Base-by-base conservation (phyloP, 2,888 invertebrate genomes). In the Maniola hyperantus region DNA sequence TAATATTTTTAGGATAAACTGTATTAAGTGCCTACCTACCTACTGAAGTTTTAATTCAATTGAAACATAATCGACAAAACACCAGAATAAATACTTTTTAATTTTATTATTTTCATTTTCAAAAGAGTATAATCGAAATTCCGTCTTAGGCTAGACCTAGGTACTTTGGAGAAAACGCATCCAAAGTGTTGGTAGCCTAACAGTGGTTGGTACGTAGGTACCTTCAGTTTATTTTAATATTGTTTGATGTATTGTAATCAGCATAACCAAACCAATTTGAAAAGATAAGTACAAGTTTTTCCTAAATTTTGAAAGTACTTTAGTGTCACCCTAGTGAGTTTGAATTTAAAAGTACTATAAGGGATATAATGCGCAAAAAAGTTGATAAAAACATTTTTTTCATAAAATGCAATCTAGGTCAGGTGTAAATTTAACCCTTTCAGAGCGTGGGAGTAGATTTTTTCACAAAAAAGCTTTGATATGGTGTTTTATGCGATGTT, bases 361-460 rank as follows among this genome's bases (percentile, higher is more conserved):
- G 80, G 78, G 78, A 77, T 83, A 87, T 85, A 86, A 85, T 84
- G 82, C 83, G 87, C 85, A 89, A 91, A 91, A 91, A 91, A 85
- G 76, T 76, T 79, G 78, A 82, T 81, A 86, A 85, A 90, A 89
- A 89, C 87, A 83, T 76, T 77, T 84, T 82, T 83, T 79, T 77
- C 74, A 74, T 73, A 75, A n/a, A 83, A 77, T 79, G 76, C 84
- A 90, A 92, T 91, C 87, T 92, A 91, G 92, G 92, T 92, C 92
- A 92, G 92, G 92, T 92, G 92, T 84, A 88, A 83, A 81, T 76
- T 85, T 85, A 92, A 92, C 92, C 92, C 92, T 92, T 91, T 89
- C 85, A 79, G 74, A 79, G 87, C 91, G 91, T 92, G 91, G 92
- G 92, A 91, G 92, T 87, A 73, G 71, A 74, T 78, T 79, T 89